These are phyloP conservation scores for Orycteropus afer DNA, from an alignment of 2,113 vertebrate species.

Conservation along the genomic window DNA sequence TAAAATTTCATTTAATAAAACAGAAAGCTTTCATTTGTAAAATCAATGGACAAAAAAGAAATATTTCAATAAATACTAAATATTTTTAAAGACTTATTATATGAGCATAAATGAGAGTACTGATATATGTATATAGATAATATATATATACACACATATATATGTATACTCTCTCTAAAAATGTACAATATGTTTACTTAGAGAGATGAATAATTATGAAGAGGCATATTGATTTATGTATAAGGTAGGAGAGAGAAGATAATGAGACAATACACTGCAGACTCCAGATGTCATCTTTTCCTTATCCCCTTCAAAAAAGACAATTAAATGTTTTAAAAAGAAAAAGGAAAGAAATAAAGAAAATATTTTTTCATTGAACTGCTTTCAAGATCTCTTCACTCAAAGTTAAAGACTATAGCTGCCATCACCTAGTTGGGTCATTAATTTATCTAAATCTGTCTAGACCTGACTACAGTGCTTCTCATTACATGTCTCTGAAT, in stretches of 20 bases:
- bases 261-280: slow-evolving; percentile 45
- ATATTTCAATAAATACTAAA: slow-evolving; percentile 23
- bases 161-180: background rate
- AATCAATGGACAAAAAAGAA: background rate
- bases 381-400: slow-evolving; percentile 35
- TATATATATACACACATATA: background rate
- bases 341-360: slow-evolving; percentile 4
- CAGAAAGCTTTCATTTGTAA: slow-evolving; percentile 13
- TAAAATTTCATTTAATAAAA: slow-evolving; percentile 28
- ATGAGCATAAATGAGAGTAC: slow-evolving; percentile 23
- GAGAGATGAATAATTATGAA: background rate
- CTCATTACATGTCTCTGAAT: slow-evolving; percentile 51
- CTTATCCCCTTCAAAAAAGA: slow-evolving; percentile 48
- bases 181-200: background rate
- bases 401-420: slow-evolving; percentile 37
- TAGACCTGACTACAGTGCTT: slow-evolving; percentile 42
- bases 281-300: slow-evolving; percentile 61
- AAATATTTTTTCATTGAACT: slow-evolving; percentile 35
- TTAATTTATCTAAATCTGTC: slow-evolving; percentile 68
- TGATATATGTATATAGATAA: background rate
- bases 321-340: slow-evolving; percentile 40
- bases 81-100: slow-evolving; percentile 36
- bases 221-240: background rate
- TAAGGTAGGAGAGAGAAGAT: slow-evolving; percentile 51
- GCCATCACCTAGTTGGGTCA: slow-evolving; percentile 5